Base-by-base conservation (phyloP, 1,140 invertebrate genomes). In the Coptotermes formosanus region DNA sequence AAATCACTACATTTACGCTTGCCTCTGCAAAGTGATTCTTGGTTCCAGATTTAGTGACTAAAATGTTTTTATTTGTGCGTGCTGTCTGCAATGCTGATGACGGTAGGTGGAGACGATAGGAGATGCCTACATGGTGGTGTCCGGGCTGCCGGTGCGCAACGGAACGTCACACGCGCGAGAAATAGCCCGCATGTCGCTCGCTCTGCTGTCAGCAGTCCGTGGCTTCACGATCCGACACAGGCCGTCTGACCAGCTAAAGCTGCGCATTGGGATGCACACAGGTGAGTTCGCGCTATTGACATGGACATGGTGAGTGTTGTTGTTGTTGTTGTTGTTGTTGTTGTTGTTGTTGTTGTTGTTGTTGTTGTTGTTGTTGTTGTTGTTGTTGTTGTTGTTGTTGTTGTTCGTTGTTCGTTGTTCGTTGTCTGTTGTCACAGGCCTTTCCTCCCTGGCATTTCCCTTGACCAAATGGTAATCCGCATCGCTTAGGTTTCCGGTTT, bases 61-160 rank as follows among this genome's bases (percentile, higher is more conserved):
- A 55, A 55, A 55, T 55, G 14, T 16, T 55, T 12, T 55, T 16
- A 55, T 48, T 48, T 48, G 3, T 48, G 45, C 45, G 14, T 48
- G 0, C 45, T 48, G 45, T 7, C 9, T 48, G 45, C 45, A 48
- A 48, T 48, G 45, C 9, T 90, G 89, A 44, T 88, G n/a, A 1
- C 64, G 3, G 7, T 25, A 98, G 97, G 97, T 98, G 75, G 98
- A 99, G 92, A 99, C 98, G 12, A 99, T 99, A 88, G 98, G 98
- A 0, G 98, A 99, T 90, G 98, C 98, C 4, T 99, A 99, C 91
- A 99, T 99, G 96, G 97, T 95, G 87, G 96, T 97, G 1, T 97
- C 96, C 0, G 98, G 98, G 21, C 91, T 99, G 21, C 98, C 98
- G 0, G 94, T 96, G 86, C 92, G 97, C 84, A 99, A 98, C 90